phyloP scores from a whole-genome alignment of 2,888 invertebrate species.

The Dolichomitus sp. region DNA sequence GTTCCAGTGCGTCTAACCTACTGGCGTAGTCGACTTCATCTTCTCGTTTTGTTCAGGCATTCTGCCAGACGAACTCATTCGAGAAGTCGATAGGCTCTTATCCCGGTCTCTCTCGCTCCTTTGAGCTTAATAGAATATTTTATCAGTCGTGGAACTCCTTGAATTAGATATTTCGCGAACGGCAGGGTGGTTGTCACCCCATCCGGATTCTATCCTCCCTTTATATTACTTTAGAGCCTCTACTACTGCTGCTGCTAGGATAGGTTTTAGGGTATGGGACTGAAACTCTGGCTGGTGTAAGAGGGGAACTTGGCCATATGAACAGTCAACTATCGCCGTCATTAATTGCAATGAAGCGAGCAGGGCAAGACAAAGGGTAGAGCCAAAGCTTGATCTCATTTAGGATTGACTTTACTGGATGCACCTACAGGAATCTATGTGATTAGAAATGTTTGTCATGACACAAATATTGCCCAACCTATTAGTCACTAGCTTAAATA shows the following conservation, averaged over 20 bases:
- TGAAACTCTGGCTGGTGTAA: conserved; percentile 3
- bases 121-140: conserved; percentile 23
- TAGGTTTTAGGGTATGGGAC: background rate
- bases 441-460: background rate
- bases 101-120: conserved; percentile 4
- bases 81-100: conserved; percentile 22
- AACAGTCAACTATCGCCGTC: conserved; percentile 16
- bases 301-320: conserved; percentile 17
- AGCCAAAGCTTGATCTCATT: background rate
- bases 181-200: background rate
- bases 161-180: conserved; percentile 28
- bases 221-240: conserved; percentile 6
- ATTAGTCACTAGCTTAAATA: too few species aligned
- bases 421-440: background rate
- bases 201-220: conserved; percentile 4
- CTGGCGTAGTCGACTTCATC: background rate
- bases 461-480: background rate
- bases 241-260: background rate
- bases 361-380: background rate
- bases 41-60: conserved; percentile 35
- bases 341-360: conserved; percentile 32
- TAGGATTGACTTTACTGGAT: background rate
- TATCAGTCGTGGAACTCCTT: conserved; percentile 26
- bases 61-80: conserved; percentile 36
- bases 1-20: background rate